Base-by-base conservation (phyloP, 2,113 vertebrate species). In the Leptocoma aspasia region DNA sequence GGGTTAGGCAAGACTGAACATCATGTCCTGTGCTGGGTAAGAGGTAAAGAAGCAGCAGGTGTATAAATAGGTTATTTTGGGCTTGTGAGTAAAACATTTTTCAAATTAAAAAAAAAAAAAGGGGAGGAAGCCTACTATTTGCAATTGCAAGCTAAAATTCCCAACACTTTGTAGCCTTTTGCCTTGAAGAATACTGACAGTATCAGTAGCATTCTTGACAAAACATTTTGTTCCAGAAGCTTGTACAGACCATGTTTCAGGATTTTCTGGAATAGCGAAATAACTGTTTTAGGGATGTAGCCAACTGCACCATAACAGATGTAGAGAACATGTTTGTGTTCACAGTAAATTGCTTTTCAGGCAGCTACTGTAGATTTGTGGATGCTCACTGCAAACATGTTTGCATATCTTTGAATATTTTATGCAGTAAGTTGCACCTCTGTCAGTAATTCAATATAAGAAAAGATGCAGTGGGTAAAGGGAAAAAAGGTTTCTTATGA, bases 401-500 rank as follows among this genome's bases (percentile, higher is more conserved):
- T 89, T 71, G 73, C 81, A 54, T 86, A 35, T 70, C 8, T 87
- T 81, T 84, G 69, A 54, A 13, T 73, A 30, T 85, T 64, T 85
- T 71, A 50, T 56, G 73, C 63, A 60, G 41, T 52, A 59, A 73
- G 39, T 79, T 76, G 65, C 39, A 37, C 39, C 19, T 89, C 30
- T 17, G 0, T 50, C 77, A 81, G 53, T 88, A 83, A 92, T 65
- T 87, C 41, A 63, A 0, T 50, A 10, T n/a, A 44, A 82, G 42
- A 49, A 91, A 78, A 73, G 47, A 59, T 50, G 39, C 39, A 50
- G 28, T 45, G 42, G 15, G 18, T 52, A 65, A 92, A 83, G 30
- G 27, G 39, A 24, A 52, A 44, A 56, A 65, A 63, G 31, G 10
- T 50, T 80, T 54, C 39, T 68, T 79, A 35, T 56, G 13, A 7